Percentiles rank a stretch among this genome's conserved stretches.
phyloP scores from a whole-genome alignment of 1,140 invertebrate species.

The Camponotus floridanus region DNA sequence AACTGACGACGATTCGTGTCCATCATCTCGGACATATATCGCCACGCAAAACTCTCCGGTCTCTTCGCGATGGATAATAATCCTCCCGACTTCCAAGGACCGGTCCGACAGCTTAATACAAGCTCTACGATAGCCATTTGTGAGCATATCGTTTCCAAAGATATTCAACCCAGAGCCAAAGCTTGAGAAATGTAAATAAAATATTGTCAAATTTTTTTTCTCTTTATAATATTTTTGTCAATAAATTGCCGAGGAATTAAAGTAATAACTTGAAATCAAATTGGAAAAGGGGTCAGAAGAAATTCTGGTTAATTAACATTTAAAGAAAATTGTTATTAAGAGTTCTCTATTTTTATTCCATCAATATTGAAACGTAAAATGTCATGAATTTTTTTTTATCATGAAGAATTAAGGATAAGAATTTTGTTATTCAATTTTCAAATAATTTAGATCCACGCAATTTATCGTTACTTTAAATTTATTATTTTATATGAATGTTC shows the following conservation, averaged over 20 bases:
- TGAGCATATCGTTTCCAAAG: not conserved
- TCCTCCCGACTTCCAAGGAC: slow-evolving; percentile 68
- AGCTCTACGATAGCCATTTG: not conserved
- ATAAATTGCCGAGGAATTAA: slow-evolving; percentile 1
- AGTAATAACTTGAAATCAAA: not conserved
- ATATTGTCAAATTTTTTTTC: not conserved
- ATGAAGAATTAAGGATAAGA: not conserved
- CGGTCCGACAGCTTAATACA: slow-evolving; percentile 25
- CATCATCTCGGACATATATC: slow-evolving; percentile 38
- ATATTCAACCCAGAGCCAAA: not conserved
- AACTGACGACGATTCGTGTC: slow-evolving; percentile 49
- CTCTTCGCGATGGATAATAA: slow-evolving; percentile 16
- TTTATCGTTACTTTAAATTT: not conserved
- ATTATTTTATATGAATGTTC: not conserved
- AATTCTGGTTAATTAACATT: not conserved
- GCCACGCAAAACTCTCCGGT: not conserved
- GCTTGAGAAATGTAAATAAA: not conserved
- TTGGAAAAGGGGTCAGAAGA: not conserved
- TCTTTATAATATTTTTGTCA: not conserved
- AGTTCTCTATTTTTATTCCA: not conserved
- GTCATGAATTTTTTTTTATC: too few relatives aligned
- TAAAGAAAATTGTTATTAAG: slow-evolving; percentile 8
- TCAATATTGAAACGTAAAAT: too few relatives aligned
- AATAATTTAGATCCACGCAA: not conserved
- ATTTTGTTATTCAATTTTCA: not conserved